Evolutionary conservation across 2,888 invertebrate genomes (phyloP), one percentile per base, ranked within the genome.

Genomic region (Perithous albicinctus): DNA sequence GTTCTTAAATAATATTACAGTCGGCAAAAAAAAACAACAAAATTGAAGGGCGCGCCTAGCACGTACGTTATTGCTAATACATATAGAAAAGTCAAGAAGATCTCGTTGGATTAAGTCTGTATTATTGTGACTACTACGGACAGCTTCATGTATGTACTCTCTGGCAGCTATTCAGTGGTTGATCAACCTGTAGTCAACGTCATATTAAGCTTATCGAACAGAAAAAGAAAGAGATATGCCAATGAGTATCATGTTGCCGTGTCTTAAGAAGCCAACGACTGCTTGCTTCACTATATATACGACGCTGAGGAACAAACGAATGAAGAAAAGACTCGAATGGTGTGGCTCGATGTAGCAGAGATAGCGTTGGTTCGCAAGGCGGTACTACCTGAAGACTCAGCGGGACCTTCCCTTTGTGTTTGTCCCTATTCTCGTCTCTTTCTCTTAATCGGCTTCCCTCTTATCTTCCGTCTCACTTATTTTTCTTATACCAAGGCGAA

Each of bases 391-490:
- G 87, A 87, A 88, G 86, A 63, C 54, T 81, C 67, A 86, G 87
- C 81, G 73, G 81, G 66, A 88, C 86, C 87, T 87, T 89, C 88
- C 86, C 87, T 89, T 89, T 89, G 89, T 89, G 88, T 86, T 82
- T 85, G 85, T 83, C 80, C 84, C 85, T 48, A 59, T 26, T 7
- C 26, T 48, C 41, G 48, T 70, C 70, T 75, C 72, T 32, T 43
- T 69, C 43, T 54, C 46, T 46, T 73, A 2, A 26, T 23, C 18
- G 54, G 54, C 18, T 70, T 6, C 56, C 35, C 26, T 64, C 54
- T 4, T 69, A 15, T 54, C 69, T 64, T 84, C 75, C 20, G 15
- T 56, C 64, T 74, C 59, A 15, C 63, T 63, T 74, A 78, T 85
- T 77, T 82, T 82, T 84, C 84, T 85, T 76, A 74, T 81, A 84